phyloP scores from a whole-genome alignment of 2,113 vertebrate genomes.

The Columbina picui region DNA sequence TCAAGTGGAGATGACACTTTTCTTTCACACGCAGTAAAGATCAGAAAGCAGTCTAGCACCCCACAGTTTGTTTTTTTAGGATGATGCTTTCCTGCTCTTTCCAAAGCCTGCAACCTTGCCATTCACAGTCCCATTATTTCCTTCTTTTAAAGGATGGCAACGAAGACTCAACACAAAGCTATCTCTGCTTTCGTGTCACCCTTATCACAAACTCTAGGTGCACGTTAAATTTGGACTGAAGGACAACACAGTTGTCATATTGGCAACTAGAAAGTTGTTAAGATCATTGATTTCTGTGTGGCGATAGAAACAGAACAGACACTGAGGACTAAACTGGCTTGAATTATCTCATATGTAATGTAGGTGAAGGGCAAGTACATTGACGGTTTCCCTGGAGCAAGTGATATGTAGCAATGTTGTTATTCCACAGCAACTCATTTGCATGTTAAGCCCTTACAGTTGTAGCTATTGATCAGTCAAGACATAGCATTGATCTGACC shows the following conservation, averaged over 20 bases:
- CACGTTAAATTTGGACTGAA: not conserved
- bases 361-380: not conserved
- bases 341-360: not conserved
- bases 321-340: not conserved
- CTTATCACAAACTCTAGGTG: not conserved
- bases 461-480: not conserved
- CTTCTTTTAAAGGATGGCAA: not conserved
- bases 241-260: not conserved
- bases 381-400: not conserved
- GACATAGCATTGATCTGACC: not conserved
- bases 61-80: not conserved
- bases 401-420: not conserved
- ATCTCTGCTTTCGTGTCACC: rapidly evolving
- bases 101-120: not conserved
- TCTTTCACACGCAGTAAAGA: not conserved
- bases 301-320: constrained; percentile 1
- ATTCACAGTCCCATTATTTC: not conserved
- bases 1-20: not conserved
- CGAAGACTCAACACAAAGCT: not conserved
- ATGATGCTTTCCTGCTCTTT: not conserved
- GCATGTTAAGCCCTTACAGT: not conserved
- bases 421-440: not conserved
- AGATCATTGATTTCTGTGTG: not conserved
- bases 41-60: not conserved
- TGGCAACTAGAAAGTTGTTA: not conserved